Base-by-base conservation (phyloP, 1,140 invertebrate genomes). In the Eueides isabella region DNA sequence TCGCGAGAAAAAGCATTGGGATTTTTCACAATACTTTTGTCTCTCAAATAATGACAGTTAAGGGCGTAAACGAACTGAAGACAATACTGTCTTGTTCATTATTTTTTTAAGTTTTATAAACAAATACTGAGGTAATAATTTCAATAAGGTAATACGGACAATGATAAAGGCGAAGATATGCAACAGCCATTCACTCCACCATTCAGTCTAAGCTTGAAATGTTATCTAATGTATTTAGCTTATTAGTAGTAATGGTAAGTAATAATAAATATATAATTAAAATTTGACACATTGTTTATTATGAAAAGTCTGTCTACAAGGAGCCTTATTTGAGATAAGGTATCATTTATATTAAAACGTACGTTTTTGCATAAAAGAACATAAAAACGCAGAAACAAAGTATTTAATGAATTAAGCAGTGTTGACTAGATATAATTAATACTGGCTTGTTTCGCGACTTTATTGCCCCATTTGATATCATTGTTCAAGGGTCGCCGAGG, bases 341-440 rank as follows among this genome's bases (percentile, higher is more conserved):
- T 44, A 19, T 3, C n/a, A 44, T 44, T 44, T 44, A 44, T 7
- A 16, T 44, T 16, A 48, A 48, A 48, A 1, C 19, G 44, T 19
- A 48, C 44, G 4, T 41, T 73, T 77, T 63, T 66, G 41, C 66
- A 67, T 75, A 74, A 66, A 89, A n/a, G n/a, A 86, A 85, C 77
- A 80, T 12, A 38, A 38, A 38, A 83, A 88, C 88, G 89, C 87
- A 83, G 79, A 91, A 92, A 92, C 90, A 84, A 89, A 92, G 79
- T 85, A 81, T 85, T 88, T 91, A 85, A 88, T 89, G 87, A 88
- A 90, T 85, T 80, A 80, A 63, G 77, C 82, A 61, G 76, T 86
- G 86, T 81, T 80, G 78, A 81, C 77, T 77, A 75, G 81, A 87
- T 88, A 89, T 91, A 92, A 92, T 92, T 92, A 92, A 91, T 91